These are phyloP conservation scores for Tinamus major DNA, from an alignment of 2,797 vertebrate genomes.

Conservation along the genomic window DNA sequence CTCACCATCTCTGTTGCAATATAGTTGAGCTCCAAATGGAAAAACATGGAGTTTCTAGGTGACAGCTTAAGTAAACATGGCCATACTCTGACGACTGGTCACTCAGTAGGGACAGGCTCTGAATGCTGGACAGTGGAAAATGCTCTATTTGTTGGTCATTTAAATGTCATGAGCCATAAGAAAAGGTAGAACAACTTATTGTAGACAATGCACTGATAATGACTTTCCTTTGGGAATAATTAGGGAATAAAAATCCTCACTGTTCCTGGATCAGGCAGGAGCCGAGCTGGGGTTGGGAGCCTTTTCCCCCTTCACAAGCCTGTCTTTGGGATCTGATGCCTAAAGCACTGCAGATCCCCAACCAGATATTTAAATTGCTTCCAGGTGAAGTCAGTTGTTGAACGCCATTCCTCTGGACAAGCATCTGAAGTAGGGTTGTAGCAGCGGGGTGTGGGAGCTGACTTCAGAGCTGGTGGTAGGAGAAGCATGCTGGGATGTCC, in stretches of 20 bases:
- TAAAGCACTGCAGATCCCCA: background rate
- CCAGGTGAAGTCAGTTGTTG: background rate
- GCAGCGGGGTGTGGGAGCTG: background rate
- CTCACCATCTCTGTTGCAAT: background rate
- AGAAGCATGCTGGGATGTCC: background rate
- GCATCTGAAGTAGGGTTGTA: background rate
- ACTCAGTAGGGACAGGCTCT: background rate
- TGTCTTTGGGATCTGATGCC: background rate
- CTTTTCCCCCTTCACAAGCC: background rate
- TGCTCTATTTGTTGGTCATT: background rate
- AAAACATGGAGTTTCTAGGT: constrained; percentile 12
- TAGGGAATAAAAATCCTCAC: background rate
- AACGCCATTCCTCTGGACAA: background rate
- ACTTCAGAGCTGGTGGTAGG: background rate
- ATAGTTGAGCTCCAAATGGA: background rate
- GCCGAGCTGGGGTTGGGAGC: background rate
- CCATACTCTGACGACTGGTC: background rate
- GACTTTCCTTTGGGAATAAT: background rate
- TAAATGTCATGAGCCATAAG: background rate
- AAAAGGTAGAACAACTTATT: background rate
- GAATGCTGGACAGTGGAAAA: background rate
- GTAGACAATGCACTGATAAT: background rate
- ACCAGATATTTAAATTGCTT: background rate
- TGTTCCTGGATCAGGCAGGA: background rate
- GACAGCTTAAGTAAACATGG: background rate